phyloP scores from a whole-genome alignment of 2,888 invertebrate genomes.

The Sceliomorpha sp. region DNA sequence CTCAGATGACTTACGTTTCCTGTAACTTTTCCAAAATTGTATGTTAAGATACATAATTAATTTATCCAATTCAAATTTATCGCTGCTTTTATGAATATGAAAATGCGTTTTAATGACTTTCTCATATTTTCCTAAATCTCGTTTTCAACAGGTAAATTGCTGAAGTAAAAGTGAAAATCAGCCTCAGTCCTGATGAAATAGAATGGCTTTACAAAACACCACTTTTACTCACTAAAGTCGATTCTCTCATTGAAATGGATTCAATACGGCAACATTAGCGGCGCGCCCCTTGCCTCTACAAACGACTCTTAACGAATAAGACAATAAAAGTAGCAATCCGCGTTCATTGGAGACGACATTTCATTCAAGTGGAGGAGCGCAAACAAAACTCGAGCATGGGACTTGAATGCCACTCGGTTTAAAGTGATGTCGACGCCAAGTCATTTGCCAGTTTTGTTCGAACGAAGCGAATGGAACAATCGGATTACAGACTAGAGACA shows the following conservation, averaged over 20 bases:
- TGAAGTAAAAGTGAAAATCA: too few species aligned
- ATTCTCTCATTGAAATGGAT: conserved; percentile 29
- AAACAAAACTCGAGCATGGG: conserved; percentile 43
- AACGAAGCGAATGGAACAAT: conserved; percentile 15
- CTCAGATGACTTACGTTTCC: too few species aligned
- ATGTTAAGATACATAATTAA: too few species aligned
- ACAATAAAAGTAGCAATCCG: conserved; percentile 52
- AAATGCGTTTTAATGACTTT: too few species aligned
- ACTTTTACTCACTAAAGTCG: conserved; percentile 12
- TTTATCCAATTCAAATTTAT: too few species aligned
- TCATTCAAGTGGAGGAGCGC: conserved; percentile 38
- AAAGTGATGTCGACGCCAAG: conserved; percentile 43
- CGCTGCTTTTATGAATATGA: too few species aligned
- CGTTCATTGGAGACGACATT: conserved; percentile 45
- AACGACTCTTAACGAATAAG: conserved; percentile 48
- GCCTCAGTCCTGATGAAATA: too few species aligned
- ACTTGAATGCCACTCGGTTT: conserved; percentile 43
- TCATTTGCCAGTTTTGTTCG: conserved; percentile 38
- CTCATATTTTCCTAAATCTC: too few species aligned
- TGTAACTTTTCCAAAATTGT: too few species aligned
- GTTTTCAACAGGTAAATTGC: too few species aligned
- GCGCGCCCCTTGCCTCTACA: conserved; percentile 19
- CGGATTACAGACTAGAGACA: too few species aligned
- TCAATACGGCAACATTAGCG: conserved; percentile 20
- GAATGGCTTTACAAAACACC: too few species aligned